phyloP scores from a whole-genome alignment of 2,113 vertebrate genomes.

The Oryctolagus cuniculus region DNA sequence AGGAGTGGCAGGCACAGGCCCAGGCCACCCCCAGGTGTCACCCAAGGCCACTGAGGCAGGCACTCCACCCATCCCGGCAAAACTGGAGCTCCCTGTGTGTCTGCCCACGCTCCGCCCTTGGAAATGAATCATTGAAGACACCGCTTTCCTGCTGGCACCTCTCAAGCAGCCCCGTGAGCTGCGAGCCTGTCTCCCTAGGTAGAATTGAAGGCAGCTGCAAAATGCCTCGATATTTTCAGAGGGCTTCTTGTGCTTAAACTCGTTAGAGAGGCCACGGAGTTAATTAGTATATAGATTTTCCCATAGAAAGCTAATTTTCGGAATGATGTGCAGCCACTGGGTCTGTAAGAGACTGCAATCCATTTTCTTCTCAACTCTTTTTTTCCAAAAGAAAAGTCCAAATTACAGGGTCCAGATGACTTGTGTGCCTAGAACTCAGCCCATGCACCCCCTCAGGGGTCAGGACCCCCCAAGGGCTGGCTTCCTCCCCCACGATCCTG shows the following conservation, averaged over 20 bases:
- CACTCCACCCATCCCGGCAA: background rate
- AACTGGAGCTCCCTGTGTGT: background rate
- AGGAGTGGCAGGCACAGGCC: background rate
- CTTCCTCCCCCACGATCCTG: background rate
- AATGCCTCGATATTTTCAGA: constrained; percentile 83
- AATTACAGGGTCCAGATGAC: constrained; percentile 69
- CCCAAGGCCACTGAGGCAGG: background rate
- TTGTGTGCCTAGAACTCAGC: constrained; percentile 40
- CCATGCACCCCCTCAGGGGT: background rate
- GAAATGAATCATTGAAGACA: constrained; percentile 78
- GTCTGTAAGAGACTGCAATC: constrained; percentile 82
- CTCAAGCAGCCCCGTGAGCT: constrained; percentile 58
- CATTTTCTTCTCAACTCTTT: constrained; percentile 78
- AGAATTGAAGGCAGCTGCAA: constrained; percentile 85
- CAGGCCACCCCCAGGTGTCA: background rate
- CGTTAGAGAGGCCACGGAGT: constrained; percentile 85
- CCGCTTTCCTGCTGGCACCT: constrained; percentile 59
- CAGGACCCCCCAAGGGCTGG: background rate
- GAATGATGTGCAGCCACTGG: constrained; percentile 83
- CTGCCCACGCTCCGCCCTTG: constrained; percentile 67
- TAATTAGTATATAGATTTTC: constrained; percentile 87
- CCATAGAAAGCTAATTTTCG: constrained; percentile 86
- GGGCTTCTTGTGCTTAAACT: constrained; percentile 85
- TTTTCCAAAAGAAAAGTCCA: constrained; percentile 66
- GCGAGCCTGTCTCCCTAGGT: constrained; percentile 78